Base-by-base conservation (phyloP, 2,797 vertebrate genomes). In the Macroramphosus scolopax region DNA sequence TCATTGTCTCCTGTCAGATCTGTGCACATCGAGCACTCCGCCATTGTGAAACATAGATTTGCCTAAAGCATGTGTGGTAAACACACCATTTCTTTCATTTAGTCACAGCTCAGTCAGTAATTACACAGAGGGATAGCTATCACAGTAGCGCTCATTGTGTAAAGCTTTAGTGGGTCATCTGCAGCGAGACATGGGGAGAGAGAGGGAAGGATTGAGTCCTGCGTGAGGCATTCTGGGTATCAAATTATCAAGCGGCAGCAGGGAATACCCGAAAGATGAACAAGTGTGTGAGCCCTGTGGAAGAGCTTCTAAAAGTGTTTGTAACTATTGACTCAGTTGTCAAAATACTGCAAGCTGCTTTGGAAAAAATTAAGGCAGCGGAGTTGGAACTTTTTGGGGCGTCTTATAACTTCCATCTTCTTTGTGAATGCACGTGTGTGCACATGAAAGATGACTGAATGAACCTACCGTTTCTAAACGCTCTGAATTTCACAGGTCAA, bases 101-200 rank as follows among this genome's bases (percentile, higher is more conserved):
- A 74, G 66, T 69, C 46, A 49, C 58, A 63, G 68, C 60, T 69
- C 53, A 58, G 49, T 44, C 55, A 63, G 52, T 74, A 81, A 83
- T 81, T 83, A 84, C 77, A 72, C 74, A 50, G 46, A 76, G 63
- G 65, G 52, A 66, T 59, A 39, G 67, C 71, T 68, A 60, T 78
- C 69, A 64, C 35, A 49, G 42, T 26, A 34, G 37, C 48, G 14
- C 41, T 63, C 44, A 42, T 45, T 66, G 60, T 63, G 39, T 33
- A 32, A 45, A 58, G 65, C 60, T 67, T 77, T 66, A 58, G 37
- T 78, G 51, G 68, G 73, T 81, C 59, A 62, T 76, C 67, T 66
- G 71, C 52, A 63, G 25, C 20, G 35, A 71, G 32, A 56, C 18
- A 38, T 22, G 46, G 11, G 16, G 8, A 15, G 31, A 13, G 14